phyloP scores from a whole-genome alignment of 92 coral and sea anemone genomes.

The Siderastrea radians region DNA sequence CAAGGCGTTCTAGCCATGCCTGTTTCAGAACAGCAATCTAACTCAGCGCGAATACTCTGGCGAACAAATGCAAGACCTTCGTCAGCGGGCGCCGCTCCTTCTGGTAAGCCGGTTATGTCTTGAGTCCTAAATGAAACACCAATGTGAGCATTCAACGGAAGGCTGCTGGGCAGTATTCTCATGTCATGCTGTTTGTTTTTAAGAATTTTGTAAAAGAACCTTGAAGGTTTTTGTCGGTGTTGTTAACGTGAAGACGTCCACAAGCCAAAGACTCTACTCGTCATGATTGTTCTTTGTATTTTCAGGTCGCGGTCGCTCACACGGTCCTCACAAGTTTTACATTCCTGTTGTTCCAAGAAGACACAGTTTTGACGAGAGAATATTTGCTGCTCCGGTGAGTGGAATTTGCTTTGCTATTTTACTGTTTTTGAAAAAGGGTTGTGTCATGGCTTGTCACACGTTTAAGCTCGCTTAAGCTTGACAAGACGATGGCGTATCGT shows the following conservation, averaged over 20 bases:
- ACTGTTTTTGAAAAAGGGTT: background rate
- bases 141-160: background rate
- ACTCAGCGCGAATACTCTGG: constrained; percentile 45
- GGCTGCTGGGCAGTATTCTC: background rate
- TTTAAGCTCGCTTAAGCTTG: background rate
- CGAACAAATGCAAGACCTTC: constrained; percentile 47
- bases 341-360: constrained; percentile 96
- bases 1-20: constrained; percentile 13
- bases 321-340: constrained; percentile 93
- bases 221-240: too few relatives aligned
- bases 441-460: background rate
- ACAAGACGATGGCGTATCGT: background rate
- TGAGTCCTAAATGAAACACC: background rate
- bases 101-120: background rate
- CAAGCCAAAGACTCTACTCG: background rate
- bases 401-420: background rate
- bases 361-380: constrained; percentile 97
- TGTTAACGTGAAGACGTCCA: background rate
- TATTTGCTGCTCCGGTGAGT: constrained; percentile 86
- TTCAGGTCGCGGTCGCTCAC: constrained; percentile 91
- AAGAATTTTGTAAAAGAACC: background rate
- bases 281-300: background rate
- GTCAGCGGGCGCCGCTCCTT: constrained; percentile 8
- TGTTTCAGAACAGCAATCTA: constrained; percentile 9
- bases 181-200: background rate